Evolutionary conservation across 2,797 vertebrate species (phyloP).

Genomic region (Pangasius larnaudii): DNA sequence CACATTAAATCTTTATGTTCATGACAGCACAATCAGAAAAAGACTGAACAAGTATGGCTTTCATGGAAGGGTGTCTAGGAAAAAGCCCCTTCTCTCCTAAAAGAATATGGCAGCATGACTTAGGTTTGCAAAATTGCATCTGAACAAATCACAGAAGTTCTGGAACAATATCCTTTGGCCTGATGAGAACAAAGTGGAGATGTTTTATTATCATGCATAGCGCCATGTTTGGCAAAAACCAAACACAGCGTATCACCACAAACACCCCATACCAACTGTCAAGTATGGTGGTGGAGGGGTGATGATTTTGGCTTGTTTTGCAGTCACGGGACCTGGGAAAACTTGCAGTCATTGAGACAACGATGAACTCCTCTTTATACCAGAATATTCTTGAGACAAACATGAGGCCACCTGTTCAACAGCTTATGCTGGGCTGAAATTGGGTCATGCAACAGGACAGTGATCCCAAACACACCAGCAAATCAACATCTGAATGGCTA

Average conservation of each 20-base stretch:
- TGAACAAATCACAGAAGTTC: background rate
- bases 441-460: background rate
- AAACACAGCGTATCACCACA: too few relatives aligned
- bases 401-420: background rate
- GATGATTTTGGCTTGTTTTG: too few relatives aligned
- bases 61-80: background rate
- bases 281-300: too few relatives aligned
- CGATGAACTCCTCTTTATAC: background rate
- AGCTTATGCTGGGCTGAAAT: background rate
- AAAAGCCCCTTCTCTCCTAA: too few relatives aligned
- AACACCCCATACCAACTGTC: too few relatives aligned
- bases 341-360: too few relatives aligned
- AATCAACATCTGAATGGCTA: too few relatives aligned
- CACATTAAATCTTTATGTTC: background rate
- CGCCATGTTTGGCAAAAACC: too few relatives aligned
- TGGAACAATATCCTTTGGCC: background rate
- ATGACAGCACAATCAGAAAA: background rate
- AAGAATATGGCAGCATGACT: too few relatives aligned
- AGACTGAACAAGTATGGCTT: background rate
- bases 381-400: too few relatives aligned
- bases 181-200: background rate
- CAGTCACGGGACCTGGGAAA: background rate
- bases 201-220: background rate
- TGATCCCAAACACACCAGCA: too few relatives aligned
- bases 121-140: background rate